Percentiles rank a stretch among this genome's conserved stretches.
phyloP scores from a whole-genome alignment of 2,888 invertebrate species.

The Myopa tessellatipennis region DNA sequence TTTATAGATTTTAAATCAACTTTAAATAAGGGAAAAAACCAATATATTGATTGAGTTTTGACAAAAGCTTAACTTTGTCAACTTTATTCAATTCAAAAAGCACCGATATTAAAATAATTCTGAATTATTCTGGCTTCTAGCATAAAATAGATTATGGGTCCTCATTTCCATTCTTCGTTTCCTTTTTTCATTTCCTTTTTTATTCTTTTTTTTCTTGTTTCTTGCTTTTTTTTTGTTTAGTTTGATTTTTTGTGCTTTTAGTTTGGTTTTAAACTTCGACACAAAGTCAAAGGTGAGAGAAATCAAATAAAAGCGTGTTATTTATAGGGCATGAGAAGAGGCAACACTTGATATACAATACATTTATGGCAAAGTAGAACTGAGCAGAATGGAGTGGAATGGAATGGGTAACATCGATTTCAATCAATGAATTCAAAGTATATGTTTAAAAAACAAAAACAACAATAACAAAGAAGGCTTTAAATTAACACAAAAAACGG shows the following conservation, averaged over 20 bases:
- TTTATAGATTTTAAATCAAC: too few species aligned
- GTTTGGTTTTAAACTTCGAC: neutral
- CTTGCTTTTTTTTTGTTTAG: neutral
- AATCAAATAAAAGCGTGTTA: neutral
- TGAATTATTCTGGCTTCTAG: too few species aligned
- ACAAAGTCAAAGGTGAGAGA: neutral
- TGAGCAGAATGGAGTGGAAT: neutral
- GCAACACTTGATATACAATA: slow-evolving; percentile 3
- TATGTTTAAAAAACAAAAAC: neutral
- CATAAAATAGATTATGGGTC: too few species aligned
- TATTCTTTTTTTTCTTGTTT: neutral
- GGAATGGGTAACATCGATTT: neutral
- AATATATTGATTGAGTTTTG: too few species aligned
- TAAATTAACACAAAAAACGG: neutral
- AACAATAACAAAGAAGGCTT: neutral
- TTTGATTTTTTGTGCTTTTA: neutral
- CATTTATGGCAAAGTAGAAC: neutral
- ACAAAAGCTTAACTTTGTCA: too few species aligned
- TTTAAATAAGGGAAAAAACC: too few species aligned
- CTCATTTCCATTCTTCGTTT: too few species aligned
- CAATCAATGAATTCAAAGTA: neutral
- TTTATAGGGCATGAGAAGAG: slow-evolving; percentile 4
- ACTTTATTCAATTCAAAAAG: too few species aligned
- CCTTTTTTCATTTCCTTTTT: neutral
- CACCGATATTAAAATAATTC: too few species aligned